Evolutionary conservation across 2,888 invertebrate genomes (phyloP), one percentile per base, ranked within the genome.

Genomic region (Agrotis exclamationis): DNA sequence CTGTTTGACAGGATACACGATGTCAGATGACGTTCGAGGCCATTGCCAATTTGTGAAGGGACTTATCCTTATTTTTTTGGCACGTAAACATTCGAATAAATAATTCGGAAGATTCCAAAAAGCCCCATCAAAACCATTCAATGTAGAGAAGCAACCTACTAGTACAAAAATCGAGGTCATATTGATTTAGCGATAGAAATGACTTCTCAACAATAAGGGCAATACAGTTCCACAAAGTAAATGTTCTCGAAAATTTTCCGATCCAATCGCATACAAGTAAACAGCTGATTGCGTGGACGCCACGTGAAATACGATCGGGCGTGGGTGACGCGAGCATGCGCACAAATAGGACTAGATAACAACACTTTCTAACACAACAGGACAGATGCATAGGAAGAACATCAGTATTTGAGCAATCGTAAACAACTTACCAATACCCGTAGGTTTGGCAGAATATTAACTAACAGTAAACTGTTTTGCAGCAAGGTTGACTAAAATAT

Each of bases 1-100:
- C 92, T 93, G 94, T 93, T 92, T 89, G 90, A 90, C 92, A 88
- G 85, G 92, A 89, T 90, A 88, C 90, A 90, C 86, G 90, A 87
- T 85, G 86, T 86, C 88, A 75, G 86, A 86, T 88, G 88, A 88
- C 89, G 89, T 89, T 89, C 88, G 91, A 92, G 93, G 94, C 91
- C 93, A 92, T 89, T 93, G 90, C 87, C 91, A 90, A 91, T 88
- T 90, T 87, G 83, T 82, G 75, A 86, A 79, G 78, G 79, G 82
- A 84, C 73, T 47, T 75, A 77, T 82, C 80, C 76, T 59, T 62
- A 63, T 63, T 65, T 75, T 74, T 70, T 39, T 39, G 39, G 0
- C 24, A 5, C 22, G 9, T 11, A 11, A 20, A 16, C 14, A 9
- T 45, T 39, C 11, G 39, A 39, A 28, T 60, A 44, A 24, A 44